phyloP scores from a whole-genome alignment of 2,888 invertebrate species.

The Luperina nickerlii region DNA sequence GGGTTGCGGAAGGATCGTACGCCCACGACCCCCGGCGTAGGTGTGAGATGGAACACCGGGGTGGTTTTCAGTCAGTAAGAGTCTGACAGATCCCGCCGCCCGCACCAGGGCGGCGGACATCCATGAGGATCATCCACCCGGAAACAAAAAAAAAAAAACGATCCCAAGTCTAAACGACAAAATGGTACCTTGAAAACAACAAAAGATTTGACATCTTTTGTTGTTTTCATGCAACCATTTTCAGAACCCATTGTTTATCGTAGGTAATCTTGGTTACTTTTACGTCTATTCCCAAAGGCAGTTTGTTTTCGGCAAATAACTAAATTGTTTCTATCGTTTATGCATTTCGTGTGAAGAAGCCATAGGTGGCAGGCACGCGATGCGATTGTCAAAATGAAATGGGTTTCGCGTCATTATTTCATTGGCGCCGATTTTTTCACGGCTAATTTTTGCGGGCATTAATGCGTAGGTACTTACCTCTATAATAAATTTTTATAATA shows the following conservation, averaged over 20 bases:
- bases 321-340: constrained; percentile 75
- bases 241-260: constrained; percentile 20
- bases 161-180: neutral
- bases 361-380: constrained; percentile 80
- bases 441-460: constrained; percentile 41
- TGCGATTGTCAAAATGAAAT: constrained; percentile 73
- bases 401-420: constrained; percentile 67
- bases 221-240: neutral
- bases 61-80: no score
- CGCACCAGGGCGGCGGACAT: no score
- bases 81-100: no score
- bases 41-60: no score
- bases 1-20: no score
- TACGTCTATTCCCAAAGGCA: constrained; percentile 50
- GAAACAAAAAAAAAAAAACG: no score
- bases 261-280: constrained; percentile 27
- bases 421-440: constrained; percentile 47
- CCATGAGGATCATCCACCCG: no score
- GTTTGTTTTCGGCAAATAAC: constrained; percentile 62
- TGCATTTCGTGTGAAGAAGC: constrained; percentile 80
- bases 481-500: no score
- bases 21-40: no score
- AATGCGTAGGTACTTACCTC: constrained; percentile 6
- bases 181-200: neutral
- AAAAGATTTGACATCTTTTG: neutral